Percentiles rank a stretch among this genome's conserved stretches.
phyloP scores from a whole-genome alignment of 2,888 invertebrate species.

The Cerastis leucographa region DNA sequence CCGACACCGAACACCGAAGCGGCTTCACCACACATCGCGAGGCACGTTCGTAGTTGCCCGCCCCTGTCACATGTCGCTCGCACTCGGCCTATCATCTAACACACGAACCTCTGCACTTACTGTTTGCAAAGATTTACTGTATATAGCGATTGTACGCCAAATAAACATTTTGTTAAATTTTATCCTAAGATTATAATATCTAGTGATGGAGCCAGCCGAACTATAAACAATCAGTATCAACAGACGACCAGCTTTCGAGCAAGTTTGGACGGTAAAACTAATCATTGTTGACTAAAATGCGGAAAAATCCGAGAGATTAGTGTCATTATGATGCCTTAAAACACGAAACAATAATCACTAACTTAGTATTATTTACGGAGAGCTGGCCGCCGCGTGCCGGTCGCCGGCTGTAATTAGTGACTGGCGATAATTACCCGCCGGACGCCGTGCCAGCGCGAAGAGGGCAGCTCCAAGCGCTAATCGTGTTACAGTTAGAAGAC shows the following conservation, averaged over 20 bases:
- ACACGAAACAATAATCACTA: constrained; percentile 13
- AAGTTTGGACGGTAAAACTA: neutral
- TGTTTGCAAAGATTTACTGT: too few species aligned
- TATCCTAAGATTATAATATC: too few species aligned
- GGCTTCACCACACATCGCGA: too few species aligned
- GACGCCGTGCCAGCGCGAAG: neutral
- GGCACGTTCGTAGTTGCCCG: too few species aligned
- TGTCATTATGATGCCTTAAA: neutral
- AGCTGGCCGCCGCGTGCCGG: neutral
- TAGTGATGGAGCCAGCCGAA: too few species aligned
- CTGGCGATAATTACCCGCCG: constrained; percentile 44
- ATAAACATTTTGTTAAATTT: too few species aligned
- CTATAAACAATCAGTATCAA: too few species aligned
- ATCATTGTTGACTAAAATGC: neutral
- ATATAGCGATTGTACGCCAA: too few species aligned
- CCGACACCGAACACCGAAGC: too few species aligned
- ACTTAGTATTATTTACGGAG: constrained; percentile 7
- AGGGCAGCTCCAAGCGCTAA: constrained; percentile 41
- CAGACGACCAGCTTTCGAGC: neutral
- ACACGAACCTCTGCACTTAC: too few species aligned
- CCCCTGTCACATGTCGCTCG: too few species aligned
- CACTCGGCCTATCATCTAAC: too few species aligned
- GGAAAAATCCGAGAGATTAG: neutral
- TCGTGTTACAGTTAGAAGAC: constrained; percentile 56
- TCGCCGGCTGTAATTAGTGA: constrained; percentile 51